A percentile compares a stretch with the other conserved stretches of the same genome.
These are phyloP conservation scores for Psammodynastes pulverulentus DNA, from an alignment of 2,113 vertebrate species.

Conservation along the genomic window DNA sequence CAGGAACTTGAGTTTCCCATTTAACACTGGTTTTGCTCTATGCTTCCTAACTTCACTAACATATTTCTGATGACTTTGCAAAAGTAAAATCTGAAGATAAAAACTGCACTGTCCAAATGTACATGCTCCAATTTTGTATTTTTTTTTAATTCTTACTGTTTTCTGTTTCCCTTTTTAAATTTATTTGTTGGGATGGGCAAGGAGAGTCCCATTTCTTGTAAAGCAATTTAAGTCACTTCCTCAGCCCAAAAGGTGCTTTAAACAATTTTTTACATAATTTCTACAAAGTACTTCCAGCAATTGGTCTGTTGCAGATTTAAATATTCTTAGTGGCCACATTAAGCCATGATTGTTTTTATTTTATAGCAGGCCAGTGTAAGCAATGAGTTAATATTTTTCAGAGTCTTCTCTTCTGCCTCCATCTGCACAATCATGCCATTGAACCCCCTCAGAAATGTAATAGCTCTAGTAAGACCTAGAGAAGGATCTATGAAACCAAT, in stretches of 20 bases:
- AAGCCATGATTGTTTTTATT: conserved; percentile 44
- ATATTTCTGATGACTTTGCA: not conserved
- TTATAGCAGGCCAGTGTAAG: not conserved
- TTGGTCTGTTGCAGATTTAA: conserved; percentile 45
- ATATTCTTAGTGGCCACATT: conserved; percentile 48
- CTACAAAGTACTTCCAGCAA: conserved; percentile 40
- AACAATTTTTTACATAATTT: conserved; percentile 27
- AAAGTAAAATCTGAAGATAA: not conserved
- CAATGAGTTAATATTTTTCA: conserved; percentile 32
- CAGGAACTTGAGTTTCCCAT: not conserved
- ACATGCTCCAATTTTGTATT: not conserved
- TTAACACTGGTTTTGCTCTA: not conserved
- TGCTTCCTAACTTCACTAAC: not conserved
- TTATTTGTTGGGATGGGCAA: not conserved
- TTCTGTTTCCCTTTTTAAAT: not conserved
- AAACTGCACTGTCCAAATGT: not conserved
- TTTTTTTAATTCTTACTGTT: not conserved
- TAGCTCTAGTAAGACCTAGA: not conserved
- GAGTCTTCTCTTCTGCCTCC: not conserved
- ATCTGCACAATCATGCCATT: not conserved
- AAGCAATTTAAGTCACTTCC: not conserved
- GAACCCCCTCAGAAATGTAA: not conserved
- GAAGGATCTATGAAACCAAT: conserved; percentile 17
- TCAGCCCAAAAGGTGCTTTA: not conserved
- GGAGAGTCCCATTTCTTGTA: not conserved